Evolutionary conservation across 2,888 invertebrate species (phyloP).

Genomic region (Sericinus montela): DNA sequence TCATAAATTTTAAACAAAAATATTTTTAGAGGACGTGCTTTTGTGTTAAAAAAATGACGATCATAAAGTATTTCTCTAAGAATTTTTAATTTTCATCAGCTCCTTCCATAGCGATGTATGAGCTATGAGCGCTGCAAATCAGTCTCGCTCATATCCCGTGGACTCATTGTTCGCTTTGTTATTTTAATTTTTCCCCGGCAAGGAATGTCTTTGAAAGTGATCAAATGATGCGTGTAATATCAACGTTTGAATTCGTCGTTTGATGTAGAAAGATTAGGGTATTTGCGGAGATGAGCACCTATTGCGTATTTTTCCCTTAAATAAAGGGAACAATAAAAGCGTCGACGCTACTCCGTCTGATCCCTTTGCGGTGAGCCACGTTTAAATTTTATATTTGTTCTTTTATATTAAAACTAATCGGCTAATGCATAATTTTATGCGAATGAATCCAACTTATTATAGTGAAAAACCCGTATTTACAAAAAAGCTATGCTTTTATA

Average conservation of each 20-base stretch:
- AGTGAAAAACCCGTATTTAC: too few relatives aligned
- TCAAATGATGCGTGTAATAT: conserved; percentile 78
- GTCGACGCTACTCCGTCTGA: conserved; percentile 41
- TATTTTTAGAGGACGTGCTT: too few relatives aligned
- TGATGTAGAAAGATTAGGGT: conserved; percentile 72
- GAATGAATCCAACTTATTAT: too few relatives aligned
- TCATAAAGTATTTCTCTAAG: conserved; percentile 30
- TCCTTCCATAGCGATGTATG: conserved; percentile 31
- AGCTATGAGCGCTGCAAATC: conserved; percentile 41
- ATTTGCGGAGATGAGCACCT: conserved; percentile 51
- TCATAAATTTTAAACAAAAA: too few relatives aligned
- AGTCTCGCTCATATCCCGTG: conserved; percentile 35
- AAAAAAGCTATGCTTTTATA: too few relatives aligned
- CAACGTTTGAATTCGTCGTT: conserved; percentile 63
- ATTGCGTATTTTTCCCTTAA: conserved; percentile 58
- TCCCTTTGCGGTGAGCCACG: conserved; percentile 50
- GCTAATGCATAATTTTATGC: too few relatives aligned
- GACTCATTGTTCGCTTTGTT: conserved; percentile 61
- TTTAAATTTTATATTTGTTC: background rate
- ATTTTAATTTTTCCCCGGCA: conserved; percentile 70
- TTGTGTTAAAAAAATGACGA: too few relatives aligned
- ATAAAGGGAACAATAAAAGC: conserved; percentile 55
- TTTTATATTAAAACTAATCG: too few relatives aligned
- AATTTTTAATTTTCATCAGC: conserved; percentile 61
- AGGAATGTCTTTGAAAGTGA: conserved; percentile 76